Conservation (phyloP, 2,888 invertebrate genomes). For the Polydrusus pterygomalis region DNA sequence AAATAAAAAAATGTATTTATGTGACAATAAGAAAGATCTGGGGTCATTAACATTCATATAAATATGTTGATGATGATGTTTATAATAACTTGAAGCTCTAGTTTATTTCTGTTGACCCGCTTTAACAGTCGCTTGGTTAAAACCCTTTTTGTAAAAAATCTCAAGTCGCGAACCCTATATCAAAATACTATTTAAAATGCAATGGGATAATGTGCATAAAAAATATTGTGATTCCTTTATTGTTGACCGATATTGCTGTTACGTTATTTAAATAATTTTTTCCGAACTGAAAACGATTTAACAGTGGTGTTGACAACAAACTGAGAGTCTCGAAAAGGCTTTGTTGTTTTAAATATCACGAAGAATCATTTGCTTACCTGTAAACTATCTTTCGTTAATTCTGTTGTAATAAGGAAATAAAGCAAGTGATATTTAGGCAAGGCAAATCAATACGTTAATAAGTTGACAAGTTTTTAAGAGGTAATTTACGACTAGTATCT, state of each 20-base stretch:
- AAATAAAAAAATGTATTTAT: too few species aligned
- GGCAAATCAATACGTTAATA: conserved; percentile 52
- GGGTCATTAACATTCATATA: too few species aligned
- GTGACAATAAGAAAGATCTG: too few species aligned
- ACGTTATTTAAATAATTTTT: conserved; percentile 35
- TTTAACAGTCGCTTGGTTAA: too few species aligned
- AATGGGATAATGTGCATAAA: conserved; percentile 42
- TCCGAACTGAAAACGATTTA: conserved; percentile 38
- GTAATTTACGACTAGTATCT: conserved; percentile 67
- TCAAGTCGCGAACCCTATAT: conserved; percentile 28
- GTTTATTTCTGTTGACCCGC: too few species aligned
- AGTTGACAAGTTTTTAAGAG: conserved; percentile 48
- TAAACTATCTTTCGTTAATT: conserved; percentile 31
- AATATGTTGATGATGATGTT: too few species aligned
- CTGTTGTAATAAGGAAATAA: conserved; percentile 13
- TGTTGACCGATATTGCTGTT: conserved; percentile 49
- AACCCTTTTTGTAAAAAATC: background rate
- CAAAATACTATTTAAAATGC: conserved; percentile 24
- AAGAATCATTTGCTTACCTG: conserved; percentile 42
- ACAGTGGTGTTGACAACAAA: conserved; percentile 60
- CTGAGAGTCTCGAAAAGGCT: conserved; percentile 62
- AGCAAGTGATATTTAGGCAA: conserved; percentile 42
- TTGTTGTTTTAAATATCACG: conserved; percentile 61
- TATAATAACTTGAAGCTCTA: too few species aligned
- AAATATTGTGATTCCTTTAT: conserved; percentile 50